Evolutionary conservation across 2,797 vertebrate species (phyloP).

Genomic region (Atherinosoma microstoma): DNA sequence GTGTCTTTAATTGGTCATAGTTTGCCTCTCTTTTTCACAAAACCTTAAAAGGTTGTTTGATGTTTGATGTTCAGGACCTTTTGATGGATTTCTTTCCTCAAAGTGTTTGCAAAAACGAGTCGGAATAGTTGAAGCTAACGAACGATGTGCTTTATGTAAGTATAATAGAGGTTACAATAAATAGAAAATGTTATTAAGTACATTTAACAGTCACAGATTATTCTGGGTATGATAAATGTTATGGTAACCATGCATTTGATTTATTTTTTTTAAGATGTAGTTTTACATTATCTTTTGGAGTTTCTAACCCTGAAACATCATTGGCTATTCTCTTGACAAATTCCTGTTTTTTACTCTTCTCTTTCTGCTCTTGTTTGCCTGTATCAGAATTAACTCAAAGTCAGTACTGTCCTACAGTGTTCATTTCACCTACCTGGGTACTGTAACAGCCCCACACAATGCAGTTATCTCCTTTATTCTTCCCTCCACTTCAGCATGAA

Average conservation of each 20-base stretch:
- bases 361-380: not conserved
- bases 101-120: slow-evolving; percentile 3
- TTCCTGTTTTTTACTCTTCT: not conserved
- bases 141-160: not conserved
- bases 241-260: not conserved
- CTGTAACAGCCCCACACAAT: not conserved
- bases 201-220: not conserved
- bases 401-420: not conserved
- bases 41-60: not conserved
- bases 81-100: slow-evolving; percentile 6
- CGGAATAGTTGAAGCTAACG: slow-evolving; percentile 22
- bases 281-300: not conserved
- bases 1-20: not conserved
- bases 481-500: not conserved
- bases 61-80: not conserved
- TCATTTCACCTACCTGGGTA: not conserved
- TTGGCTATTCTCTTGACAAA: not conserved
- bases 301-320: not conserved
- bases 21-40: slow-evolving; percentile 10
- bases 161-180: not conserved
- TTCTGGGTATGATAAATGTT: not conserved
- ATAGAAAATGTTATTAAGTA: not conserved
- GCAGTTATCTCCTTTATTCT: slow-evolving; percentile 1
- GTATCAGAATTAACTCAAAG: not conserved
- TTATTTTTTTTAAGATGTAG: not conserved